Conservation (phyloP, 2,888 invertebrate species). For the Melieria crassipennis region DNA sequence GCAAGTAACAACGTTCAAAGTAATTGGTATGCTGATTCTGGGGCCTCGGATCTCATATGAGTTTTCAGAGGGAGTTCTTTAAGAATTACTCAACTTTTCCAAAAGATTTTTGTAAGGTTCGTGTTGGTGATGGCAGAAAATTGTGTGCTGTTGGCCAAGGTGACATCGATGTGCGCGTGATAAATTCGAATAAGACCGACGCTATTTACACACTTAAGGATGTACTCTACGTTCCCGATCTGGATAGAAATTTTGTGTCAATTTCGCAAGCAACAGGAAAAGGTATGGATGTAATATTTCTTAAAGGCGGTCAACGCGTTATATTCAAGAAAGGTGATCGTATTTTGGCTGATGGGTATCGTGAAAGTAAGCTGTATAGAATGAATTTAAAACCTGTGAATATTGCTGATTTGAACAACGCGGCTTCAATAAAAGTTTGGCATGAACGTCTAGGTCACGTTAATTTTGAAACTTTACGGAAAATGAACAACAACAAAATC, state of each 20-base stretch:
- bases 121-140: conserved; percentile 39
- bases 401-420: conserved; percentile 29
- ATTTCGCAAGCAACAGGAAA: conserved; percentile 26
- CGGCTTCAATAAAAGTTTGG: conserved; percentile 26
- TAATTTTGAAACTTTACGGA: conserved; percentile 31
- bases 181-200: conserved; percentile 23
- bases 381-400: conserved; percentile 36
- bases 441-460: conserved; percentile 39
- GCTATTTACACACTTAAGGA: conserved; percentile 34
- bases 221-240: conserved; percentile 36
- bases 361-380: conserved; percentile 37
- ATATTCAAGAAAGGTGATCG: conserved; percentile 33
- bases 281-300: conserved; percentile 34
- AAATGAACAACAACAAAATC: conserved; percentile 28
- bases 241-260: conserved; percentile 35
- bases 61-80: conserved; percentile 37
- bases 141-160: conserved; percentile 29
- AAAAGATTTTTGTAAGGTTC: conserved; percentile 16
- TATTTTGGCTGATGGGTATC: conserved; percentile 35
- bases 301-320: conserved; percentile 32
- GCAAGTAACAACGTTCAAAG: conserved; percentile 7
- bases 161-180: conserved; percentile 37
- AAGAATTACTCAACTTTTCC: not conserved
- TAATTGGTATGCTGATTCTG: conserved; percentile 36
- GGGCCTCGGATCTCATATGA: conserved; percentile 43